Base-by-base conservation (phyloP, 2,888 invertebrate species). In the Seladonia tumulorum region DNA sequence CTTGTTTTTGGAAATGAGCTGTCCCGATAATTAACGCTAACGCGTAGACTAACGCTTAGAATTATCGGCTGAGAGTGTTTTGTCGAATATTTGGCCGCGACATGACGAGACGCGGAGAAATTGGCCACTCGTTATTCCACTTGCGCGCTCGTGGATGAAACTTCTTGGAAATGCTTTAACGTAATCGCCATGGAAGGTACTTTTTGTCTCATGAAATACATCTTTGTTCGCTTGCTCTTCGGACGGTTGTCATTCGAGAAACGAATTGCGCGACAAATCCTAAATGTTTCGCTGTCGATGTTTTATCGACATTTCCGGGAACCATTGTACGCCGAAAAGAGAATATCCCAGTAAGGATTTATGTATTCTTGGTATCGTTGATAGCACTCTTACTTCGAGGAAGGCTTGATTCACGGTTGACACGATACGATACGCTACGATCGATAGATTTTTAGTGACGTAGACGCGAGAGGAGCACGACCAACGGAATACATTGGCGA, bases 121-220 rank as follows among this genome's bases (percentile, higher is more conserved):
- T 60, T 29, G 73, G 29, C 35, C 29, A 57, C 57, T 57, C 57
- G 68, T 29, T 68, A 85, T 68, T 84, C 85, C 73, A 77, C 57
- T 84, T 84, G 60, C 5, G 76, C 72, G 84, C 10, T 60, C 77
- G 85, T 60, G 68, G 68, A 84, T 84, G 42, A 83, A 84, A 73
- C 66, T 83, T 83, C 77, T 77, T 60, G 47, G 77, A 73, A 73
- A 84, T 70, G 73, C 68, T 77, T 77, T 22, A 73, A 73, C 14
- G 22, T 70, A 57, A 25, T 68, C 22, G 14, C 68, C 18, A 49
- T 29, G 8, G 75, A 25, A 25, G 47, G 5, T 29, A 10, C 7
- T 3, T 29, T 63, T n/a, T 45, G 10, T 45, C 35, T 25, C n/a
- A 5, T 42, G n/a, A 45, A 16, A 25, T 29, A 10, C 10, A 25